Evolutionary conservation across 2,888 invertebrate genomes (phyloP), one percentile per base, ranked within the genome.

Genomic region (Campopleginae sp.): DNA sequence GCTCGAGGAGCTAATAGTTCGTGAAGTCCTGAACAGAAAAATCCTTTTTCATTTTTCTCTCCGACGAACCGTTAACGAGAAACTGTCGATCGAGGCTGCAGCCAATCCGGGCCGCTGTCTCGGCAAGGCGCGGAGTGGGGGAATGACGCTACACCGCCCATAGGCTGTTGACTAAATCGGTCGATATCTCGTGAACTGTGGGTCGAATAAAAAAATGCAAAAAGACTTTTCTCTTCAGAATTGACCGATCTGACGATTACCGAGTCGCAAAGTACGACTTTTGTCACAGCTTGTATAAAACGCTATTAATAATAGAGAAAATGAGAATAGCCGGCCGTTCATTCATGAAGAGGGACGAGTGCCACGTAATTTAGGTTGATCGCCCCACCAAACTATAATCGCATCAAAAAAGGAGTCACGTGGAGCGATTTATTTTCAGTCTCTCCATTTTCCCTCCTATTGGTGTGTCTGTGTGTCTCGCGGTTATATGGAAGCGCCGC

Each of bases 291-390:
- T 58, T 58, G 58, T 46, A 46, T 38, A n/a, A 44, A 2, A n/a
- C 4, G 14, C n/a, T 54, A 54, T 23, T 33, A 58, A 33, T 51
- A 48, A 27, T 19, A 19, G 46, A 54, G 63, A 65, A 63, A 27
- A 31, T 33, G 46, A 54, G 63, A 14, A 58, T 27, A 58, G 27
- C 27, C 27, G 14, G 14, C 14, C 42, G 51, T 77, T 31, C 76
- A 78, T 82, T 82, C 66, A 78, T 61, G 82, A 83, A 61, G 74
- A 70, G 61, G 79, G 70, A 70, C 63, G 33, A 80, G 71, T 65
- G 44, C 46, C 71, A 70, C 63, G 80, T 71, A 80, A 84, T 84
- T 84, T 76, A 84, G 84, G 84, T 80, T 84, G 80, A 84, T 80
- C 80, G 71, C 76, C 71, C 75, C 65, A 76, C 76, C 76, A 63